Base-by-base conservation (phyloP, 1,140 invertebrate genomes). In the Temnothorax longispinosus region DNA sequence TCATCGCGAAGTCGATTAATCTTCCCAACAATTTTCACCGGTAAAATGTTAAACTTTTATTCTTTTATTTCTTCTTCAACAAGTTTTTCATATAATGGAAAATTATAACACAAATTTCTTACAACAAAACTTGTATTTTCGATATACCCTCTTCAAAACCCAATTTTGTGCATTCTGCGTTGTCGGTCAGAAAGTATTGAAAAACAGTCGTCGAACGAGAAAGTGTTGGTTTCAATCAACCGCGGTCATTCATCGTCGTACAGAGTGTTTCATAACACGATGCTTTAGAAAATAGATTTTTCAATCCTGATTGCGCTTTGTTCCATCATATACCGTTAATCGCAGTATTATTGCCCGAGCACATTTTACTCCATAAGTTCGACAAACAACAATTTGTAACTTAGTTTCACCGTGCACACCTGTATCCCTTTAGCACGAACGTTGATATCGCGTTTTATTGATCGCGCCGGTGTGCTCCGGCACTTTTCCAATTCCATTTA, bases 391-490 rank as follows among this genome's bases (percentile, higher is more conserved):
- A 13, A 50, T 84, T 62, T 50, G n/a, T 10, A 50, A 71, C 2
- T 38, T 8, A n/a, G 60, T 47, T 60, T 60, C 1, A 21, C n/a
- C 80, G n/a, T 7, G 54, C 41, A 27, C 47, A 74, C 18, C 65
- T 60, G 67, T 50, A 74, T 27, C 27, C 13, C 21, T 21, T 71
- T 50, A 47, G 27, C 8, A 47, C 13, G 1, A 69, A 15, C 27
- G 69, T 15, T 58, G 67, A 75, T 84, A 84, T 62, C 69, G 13
- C 27, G 41, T 74, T 84, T 84, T 84, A 84, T 84, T 60, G 69
- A 75, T 74, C 80, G 67, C 52, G 44, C 27, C 52, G 27, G n/a
- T 21, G n/a, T 15, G 27, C 54, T 69, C 13, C 54, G 27, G 41
- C 38, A 84, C 69, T 84, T 47, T 74, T 62, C 32, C 71, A 41